phyloP scores from a whole-genome alignment of 2,888 invertebrate genomes.

The Hermaeophaga mercurialis region DNA sequence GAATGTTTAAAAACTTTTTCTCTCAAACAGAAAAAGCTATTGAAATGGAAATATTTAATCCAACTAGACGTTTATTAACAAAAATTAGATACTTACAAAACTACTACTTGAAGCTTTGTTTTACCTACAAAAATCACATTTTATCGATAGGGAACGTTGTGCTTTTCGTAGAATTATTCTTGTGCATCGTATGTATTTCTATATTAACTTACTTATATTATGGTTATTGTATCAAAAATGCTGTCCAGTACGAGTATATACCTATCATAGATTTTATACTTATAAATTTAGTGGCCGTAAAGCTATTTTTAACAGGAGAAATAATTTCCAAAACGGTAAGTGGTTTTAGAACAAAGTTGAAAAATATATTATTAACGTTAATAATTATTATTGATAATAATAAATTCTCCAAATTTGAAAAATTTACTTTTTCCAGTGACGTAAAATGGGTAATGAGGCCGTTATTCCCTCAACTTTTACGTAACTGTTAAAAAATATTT shows the following conservation, averaged over 20 bases:
- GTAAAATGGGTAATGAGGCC: no score
- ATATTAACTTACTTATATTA: constrained; percentile 14
- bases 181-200: not conserved
- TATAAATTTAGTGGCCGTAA: no score
- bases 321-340: no score
- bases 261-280: not conserved
- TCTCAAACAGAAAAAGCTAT: no score
- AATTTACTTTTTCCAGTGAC: no score
- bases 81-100: constrained; percentile 14
- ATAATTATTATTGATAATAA: no score
- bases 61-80: not conserved
- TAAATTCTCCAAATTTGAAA: no score
- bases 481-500: no score
- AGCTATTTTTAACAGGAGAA: no score
- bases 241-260: not conserved
- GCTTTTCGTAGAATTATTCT: not conserved
- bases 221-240: not conserved
- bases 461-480: no score
- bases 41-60: not conserved
- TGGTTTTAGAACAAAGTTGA: no score
- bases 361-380: no score
- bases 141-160: constrained; percentile 14
- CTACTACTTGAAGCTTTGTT: constrained; percentile 10
- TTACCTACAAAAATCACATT: constrained; percentile 17
- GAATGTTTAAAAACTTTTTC: not conserved